These are phyloP conservation scores for Xenopus tropicalis DNA, from an alignment of 2,113 vertebrate genomes.

Conservation along the genomic window UCB_Xtro_10.0 CM004444.2:70905001-70905500, in stretches of 20 bases:
- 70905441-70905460: background rate
- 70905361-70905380: conserved; percentile 31
- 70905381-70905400: background rate
- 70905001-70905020: conserved; percentile 70
- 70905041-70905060: conserved; percentile 29
- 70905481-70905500: background rate
- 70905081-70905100: conserved; percentile 93
- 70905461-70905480: background rate
- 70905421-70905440: background rate
- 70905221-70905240: conserved; percentile 1
- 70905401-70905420: background rate
- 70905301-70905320: background rate
- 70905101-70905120: conserved; percentile 96
- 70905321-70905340: background rate
- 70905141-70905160: conserved; percentile 92
- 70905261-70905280: conserved; percentile 6
- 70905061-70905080: conserved; percentile 66
- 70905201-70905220: conserved; percentile 54
- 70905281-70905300: conserved; percentile 1
- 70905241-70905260: conserved; percentile 26
- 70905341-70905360: conserved; percentile 4
- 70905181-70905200: conserved; percentile 99
- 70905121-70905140: conserved; percentile 98
- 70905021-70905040: conserved; percentile 43
- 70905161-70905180: conserved; percentile 94